Base-by-base conservation (phyloP, 1,140 invertebrate species). In the Apolygus lucorum region DNA sequence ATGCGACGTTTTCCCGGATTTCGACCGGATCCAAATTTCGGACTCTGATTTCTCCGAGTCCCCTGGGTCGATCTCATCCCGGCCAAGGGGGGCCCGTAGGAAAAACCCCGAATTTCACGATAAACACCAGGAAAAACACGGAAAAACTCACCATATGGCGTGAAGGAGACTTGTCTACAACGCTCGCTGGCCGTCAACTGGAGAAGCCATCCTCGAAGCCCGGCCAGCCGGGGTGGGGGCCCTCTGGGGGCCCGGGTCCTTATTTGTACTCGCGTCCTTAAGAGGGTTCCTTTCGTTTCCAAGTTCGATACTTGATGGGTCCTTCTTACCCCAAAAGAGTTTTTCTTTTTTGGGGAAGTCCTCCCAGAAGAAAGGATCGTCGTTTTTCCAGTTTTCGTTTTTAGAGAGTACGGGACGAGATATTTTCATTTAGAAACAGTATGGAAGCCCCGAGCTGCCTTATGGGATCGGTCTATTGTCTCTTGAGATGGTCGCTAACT, bases 121-220 rank as follows among this genome's bases (percentile, higher is more conserved):
- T 14, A 59, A 59, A 14, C 4, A 4, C 11, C 2, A 11, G 11
- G 22, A 59, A 59, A 59, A 59, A 59, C 4, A 8, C 2, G 4
- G 54, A 59, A 17, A 59, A 59, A 59, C 54, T 59, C 54, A 59
- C 54, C 54, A 59, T 59, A 59, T 59, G 54, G 54, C 54, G 11
- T 22, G 22, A 21, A 22, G 22, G 54, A 59, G 54, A 59, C 54
- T 59, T 22, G 11, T 14, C 54, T 59, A 11, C 8, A 59, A 21
- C 22, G 54, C 54, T 59, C 54, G 54, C 54, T 59, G 54, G 54
- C 22, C 54, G 54, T 21, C 22, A 21, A 59, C 54, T 59, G 54
- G 54, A 59, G 54, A 11, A 8, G 54, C 54, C 54, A 59, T 59
- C 54, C 54, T 11, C 54, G 22, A 22, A 17, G 11, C 22, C 4